Conservation (phyloP, 2,113 vertebrate genomes). For the Notiomystis cincta region DNA sequence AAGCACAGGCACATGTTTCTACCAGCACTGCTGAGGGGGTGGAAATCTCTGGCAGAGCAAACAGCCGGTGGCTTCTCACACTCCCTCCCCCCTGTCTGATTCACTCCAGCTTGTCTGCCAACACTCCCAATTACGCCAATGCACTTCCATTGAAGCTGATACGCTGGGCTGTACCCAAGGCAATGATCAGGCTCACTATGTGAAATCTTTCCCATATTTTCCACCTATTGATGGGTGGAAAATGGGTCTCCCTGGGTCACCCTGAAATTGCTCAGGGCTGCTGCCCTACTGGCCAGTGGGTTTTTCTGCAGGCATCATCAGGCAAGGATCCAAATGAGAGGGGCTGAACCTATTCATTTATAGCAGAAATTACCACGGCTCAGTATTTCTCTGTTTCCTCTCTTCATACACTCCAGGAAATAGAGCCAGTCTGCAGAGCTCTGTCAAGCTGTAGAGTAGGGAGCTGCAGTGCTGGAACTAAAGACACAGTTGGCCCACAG, state of each 20-base stretch:
- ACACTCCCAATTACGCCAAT: neutral
- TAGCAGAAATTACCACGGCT: neutral
- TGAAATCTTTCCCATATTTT: neutral
- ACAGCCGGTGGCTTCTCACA: conserved; percentile 18
- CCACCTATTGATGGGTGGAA: neutral
- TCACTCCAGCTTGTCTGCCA: conserved; percentile 42
- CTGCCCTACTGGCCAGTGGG: neutral
- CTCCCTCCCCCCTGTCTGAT: neutral
- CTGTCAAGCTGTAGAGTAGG: neutral
- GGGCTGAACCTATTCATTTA: neutral
- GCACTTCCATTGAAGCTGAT: neutral
- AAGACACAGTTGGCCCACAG: neutral
- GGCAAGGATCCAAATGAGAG: neutral
- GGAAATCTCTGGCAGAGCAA: conserved; percentile 45
- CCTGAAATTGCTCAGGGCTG: neutral
- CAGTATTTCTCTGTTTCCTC: neutral
- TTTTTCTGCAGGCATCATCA: neutral
- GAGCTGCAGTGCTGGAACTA: neutral
- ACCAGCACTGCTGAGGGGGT: conserved; percentile 28
- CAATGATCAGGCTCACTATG: accelerated
- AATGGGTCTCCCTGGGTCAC: neutral
- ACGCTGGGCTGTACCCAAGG: neutral
- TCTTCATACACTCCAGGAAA: neutral
- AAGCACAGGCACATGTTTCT: neutral
- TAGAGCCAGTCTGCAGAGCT: neutral